Evolutionary conservation across 2,888 invertebrate species (phyloP), one percentile per base, ranked within the genome.

Genomic region (Epistrophella euchroma): DNA sequence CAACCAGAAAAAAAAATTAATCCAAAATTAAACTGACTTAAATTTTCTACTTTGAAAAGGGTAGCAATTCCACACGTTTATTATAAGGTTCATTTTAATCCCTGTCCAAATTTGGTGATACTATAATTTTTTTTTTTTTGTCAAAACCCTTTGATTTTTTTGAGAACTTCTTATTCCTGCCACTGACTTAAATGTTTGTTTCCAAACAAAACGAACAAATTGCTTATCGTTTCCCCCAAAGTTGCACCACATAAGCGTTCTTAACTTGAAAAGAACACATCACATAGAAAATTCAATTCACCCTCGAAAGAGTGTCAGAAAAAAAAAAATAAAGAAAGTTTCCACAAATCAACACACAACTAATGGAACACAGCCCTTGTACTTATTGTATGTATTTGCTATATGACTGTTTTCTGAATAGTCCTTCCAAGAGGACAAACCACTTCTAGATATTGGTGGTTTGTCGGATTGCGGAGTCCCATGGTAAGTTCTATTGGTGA

Each of bases 401-500:
- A 22, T 32, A 17, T 37, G 22, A n/a, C 6, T 56, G 2, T 22
- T 43, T 40, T 50, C n/a, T 62, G 13, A 50, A 15, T 60, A 73
- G 58, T n/a, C 52, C 37, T 60, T 68, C 32, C 13, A n/a, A 71
- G 62, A 56, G 55, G 56, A 43, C 77, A 60, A 17, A 68, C 66
- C 82, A 77, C 82, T 82, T 68, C 52, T 25, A 52, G 52, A 47
- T 77, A 77, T 77, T 73, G 66, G 72, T 77, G 77, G 77, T 76
- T 68, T 35, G 35, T 60, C 66, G 56, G 58, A 71, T 60, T 47
- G 32, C 32, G 66, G 7, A 35, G 66, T 22, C 45, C 50, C n/a
- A 32, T 56, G 56, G 58, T 72, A 55, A 45, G 32, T 43, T 28
- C 15, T 32, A 64, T 64, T 47, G 64, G 64, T 64, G 43, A 32